Evolutionary conservation across 2,113 vertebrate species (phyloP), one percentile per base, ranked within the genome.

Genomic region (Strix aluco): DNA sequence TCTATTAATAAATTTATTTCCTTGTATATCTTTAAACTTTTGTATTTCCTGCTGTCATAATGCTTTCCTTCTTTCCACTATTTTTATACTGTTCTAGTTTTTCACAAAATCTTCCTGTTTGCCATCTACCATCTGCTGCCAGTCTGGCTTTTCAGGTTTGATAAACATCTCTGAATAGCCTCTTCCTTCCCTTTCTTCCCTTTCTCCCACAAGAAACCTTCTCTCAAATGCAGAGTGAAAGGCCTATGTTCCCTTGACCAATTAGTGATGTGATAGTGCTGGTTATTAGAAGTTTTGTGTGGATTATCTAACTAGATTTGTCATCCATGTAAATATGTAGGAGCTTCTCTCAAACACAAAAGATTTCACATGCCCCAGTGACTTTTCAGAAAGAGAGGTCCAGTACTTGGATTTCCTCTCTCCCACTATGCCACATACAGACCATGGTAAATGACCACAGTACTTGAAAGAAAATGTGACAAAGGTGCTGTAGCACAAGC

Each of bases 1-100:
- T 82, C 86, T 87, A 42, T 95, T 93, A 95, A 81, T 75, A 74
- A 54, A 79, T 75, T 32, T 32, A 78, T 95, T 80, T 89, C 36
- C 49, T 78, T 69, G 26, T 49, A 4, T 65, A 25, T 81, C 81
- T 87, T 81, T 61, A 66, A 90, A 86, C 38, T 94, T 92, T 54
- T 70, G 20, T 73, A 38, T 90, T 94, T 94, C 9, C 44, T 57
- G 38, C 46, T 84, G 19, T 63, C 26, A 17, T 91, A 89, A 84
- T 72, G 15, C n/a, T 82, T 77, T 73, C 61, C 30, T 78, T 70
- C 20, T 91, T 81, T 69, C 40, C 13, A 26, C 21, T 61, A 34
- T 90, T 95, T 90, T 74, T 77, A 47, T 74, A n/a, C 29, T 62
- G 29, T 21, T 69, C n/a, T 25, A 63, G 57, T 49, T 84, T 81